phyloP scores from a whole-genome alignment of 2,797 vertebrate genomes.

The Hozukius guyotensis region DNA sequence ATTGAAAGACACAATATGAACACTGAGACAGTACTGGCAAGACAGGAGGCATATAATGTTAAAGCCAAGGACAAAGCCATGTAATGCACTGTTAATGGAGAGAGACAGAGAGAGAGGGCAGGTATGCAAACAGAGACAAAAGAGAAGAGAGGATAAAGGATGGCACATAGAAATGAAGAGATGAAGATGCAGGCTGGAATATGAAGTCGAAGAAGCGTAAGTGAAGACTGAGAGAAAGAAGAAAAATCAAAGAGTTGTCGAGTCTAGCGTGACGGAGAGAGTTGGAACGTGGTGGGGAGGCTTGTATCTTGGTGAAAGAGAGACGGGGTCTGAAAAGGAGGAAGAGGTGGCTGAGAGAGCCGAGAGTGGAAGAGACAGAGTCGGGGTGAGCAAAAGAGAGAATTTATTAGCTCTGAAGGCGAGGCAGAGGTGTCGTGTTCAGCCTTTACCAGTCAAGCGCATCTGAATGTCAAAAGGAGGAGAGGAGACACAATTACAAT shows the following conservation, averaged over 20 bases:
- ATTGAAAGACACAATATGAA: neutral
- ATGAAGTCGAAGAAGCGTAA: slow-evolving; percentile 21
- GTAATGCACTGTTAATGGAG: slow-evolving; percentile 8
- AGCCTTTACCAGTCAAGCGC: slow-evolving; percentile 44
- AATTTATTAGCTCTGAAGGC: slow-evolving; percentile 30
- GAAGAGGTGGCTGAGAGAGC: neutral
- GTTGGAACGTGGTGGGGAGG: neutral
- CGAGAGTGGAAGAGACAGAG: slow-evolving; percentile 3
- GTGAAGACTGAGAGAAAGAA: neutral
- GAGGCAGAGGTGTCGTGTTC: slow-evolving; percentile 35
- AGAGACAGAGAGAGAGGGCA: neutral
- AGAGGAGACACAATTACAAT: slow-evolving; percentile 26
- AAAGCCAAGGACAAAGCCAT: slow-evolving; percentile 30
- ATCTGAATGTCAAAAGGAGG: slow-evolving; percentile 53
- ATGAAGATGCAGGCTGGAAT: slow-evolving; percentile 17
- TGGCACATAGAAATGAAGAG: neutral
- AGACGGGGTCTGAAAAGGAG: slow-evolving; percentile 7
- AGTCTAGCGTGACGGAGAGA: neutral
- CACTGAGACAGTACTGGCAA: neutral
- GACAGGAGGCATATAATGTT: slow-evolving; percentile 19
- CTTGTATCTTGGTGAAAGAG: neutral
- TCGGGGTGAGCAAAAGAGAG: slow-evolving; percentile 9
- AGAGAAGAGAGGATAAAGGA: slow-evolving; percentile 7
- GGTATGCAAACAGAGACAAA: neutral
- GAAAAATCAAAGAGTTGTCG: neutral